phyloP scores from a whole-genome alignment of 2,888 invertebrate species.

The Eupithecia vulgata region DNA sequence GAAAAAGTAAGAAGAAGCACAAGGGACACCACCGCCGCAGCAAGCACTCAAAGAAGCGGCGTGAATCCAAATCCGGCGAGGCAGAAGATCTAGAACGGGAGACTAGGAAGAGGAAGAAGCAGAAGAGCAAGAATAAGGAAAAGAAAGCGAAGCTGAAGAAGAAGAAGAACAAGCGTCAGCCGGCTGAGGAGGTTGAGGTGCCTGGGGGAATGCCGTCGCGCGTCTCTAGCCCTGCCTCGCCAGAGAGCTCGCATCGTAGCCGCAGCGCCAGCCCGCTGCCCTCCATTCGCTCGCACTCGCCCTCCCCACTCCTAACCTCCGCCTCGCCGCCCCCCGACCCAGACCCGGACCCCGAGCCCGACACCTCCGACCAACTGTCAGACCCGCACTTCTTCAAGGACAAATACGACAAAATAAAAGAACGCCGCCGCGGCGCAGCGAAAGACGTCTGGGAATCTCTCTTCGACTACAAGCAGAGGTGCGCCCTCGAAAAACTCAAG shows the following conservation, averaged over 20 bases:
- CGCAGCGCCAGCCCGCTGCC: constrained; percentile 77
- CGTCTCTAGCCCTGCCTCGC: constrained; percentile 50
- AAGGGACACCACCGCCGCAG: constrained; percentile 77
- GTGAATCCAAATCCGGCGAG: constrained; percentile 65
- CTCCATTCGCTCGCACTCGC: constrained; percentile 67
- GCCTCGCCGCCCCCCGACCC: constrained; percentile 44
- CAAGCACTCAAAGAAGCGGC: constrained; percentile 78
- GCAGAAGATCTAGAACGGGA: constrained; percentile 60
- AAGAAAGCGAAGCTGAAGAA: constrained; percentile 80
- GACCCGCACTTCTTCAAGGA: constrained; percentile 80
- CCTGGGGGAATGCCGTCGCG: constrained; percentile 9
- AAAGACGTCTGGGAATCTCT: constrained; percentile 78
- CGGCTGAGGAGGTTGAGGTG: constrained; percentile 6
- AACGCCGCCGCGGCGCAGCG: constrained; percentile 82
- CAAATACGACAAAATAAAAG: constrained; percentile 86
- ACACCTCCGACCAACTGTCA: constrained; percentile 56
- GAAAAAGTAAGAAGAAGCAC: constrained; percentile 76
- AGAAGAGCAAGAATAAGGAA: constrained; percentile 70
- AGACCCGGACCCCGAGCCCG: constrained; percentile 19
- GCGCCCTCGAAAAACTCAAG: constrained; percentile 67
- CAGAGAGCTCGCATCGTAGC: constrained; percentile 74
- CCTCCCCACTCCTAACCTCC: constrained; percentile 56
- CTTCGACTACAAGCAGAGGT: constrained; percentile 74
- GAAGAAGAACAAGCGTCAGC: constrained; percentile 72
- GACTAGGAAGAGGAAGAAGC: constrained; percentile 70